phyloP scores from a whole-genome alignment of 2,888 invertebrate genomes.

The Xanthia togata region DNA sequence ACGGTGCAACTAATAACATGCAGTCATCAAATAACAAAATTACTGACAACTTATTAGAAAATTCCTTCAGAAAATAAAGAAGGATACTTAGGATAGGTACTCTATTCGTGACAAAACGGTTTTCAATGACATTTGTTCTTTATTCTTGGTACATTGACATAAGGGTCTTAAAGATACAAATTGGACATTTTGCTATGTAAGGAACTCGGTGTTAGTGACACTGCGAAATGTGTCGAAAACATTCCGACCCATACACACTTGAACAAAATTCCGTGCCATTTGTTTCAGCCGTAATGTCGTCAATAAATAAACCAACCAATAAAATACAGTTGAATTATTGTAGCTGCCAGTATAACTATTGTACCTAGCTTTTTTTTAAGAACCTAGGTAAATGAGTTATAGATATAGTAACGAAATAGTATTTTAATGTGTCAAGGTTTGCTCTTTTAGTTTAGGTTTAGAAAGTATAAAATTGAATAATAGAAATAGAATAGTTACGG shows the following conservation, averaged over 20 bases:
- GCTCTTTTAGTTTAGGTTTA: background rate
- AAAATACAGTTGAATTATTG: conserved; percentile 40
- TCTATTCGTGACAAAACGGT: conserved; percentile 23
- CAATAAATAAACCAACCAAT: conserved; percentile 18
- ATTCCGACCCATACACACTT: conserved; percentile 70
- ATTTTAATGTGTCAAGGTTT: conserved; percentile 14
- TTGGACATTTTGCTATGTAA: conserved; percentile 68
- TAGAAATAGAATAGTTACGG: background rate
- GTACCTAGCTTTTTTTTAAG: background rate
- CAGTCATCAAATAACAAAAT: conserved; percentile 38
- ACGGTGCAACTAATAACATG: conserved; percentile 18
- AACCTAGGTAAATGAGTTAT: background rate
- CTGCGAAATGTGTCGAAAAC: conserved; percentile 70
- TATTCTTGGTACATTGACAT: conserved; percentile 34
- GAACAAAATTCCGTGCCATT: conserved; percentile 60
- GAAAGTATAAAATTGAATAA: conserved; percentile 3
- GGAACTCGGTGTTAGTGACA: conserved; percentile 66
- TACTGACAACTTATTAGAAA: conserved; percentile 37
- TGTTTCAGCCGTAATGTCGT: conserved; percentile 36
- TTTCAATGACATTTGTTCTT: conserved; percentile 42
- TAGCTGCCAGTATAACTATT: conserved; percentile 16
- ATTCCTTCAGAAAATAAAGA: conserved; percentile 41
- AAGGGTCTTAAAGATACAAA: conserved; percentile 59
- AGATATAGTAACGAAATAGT: background rate
- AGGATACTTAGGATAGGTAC: background rate